A percentile compares a stretch with the other conserved stretches of the same genome.
Evolutionary conservation across 2,888 invertebrate species (phyloP).

Genomic region (Heteromurus nitidus): DNA sequence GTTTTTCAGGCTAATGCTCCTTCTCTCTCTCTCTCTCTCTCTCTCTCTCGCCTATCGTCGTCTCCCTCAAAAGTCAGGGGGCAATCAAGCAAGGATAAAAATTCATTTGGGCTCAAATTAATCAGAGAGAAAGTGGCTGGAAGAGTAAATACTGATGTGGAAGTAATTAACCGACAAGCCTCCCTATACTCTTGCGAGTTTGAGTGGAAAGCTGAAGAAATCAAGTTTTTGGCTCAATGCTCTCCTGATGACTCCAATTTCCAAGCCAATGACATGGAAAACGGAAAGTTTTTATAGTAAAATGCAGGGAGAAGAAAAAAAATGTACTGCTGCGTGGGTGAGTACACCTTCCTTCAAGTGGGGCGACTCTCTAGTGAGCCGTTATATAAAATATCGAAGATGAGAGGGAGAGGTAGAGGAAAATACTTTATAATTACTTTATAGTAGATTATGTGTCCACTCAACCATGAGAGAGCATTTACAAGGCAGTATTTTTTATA

Average conservation of each 20-base stretch:
- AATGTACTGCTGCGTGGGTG: too few species aligned
- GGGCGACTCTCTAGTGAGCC: too few species aligned
- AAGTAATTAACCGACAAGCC: constrained; percentile 56
- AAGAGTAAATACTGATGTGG: constrained; percentile 61
- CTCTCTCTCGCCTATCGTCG: neutral
- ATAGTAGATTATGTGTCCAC: neutral
- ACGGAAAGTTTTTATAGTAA: constrained; percentile 13
- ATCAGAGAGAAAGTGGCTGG: constrained; percentile 51
- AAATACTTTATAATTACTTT: neutral
- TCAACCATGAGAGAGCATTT: too few species aligned
- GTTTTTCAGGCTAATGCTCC: too few species aligned
- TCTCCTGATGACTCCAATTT: constrained; percentile 52
- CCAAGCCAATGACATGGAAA: constrained; percentile 51
- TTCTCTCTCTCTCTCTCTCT: constrained; percentile 1
- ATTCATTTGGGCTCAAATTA: constrained; percentile 51
- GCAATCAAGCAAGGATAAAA: constrained; percentile 47
- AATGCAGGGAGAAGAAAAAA: neutral
- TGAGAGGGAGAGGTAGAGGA: too few species aligned
- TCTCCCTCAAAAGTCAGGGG: constrained; percentile 3
- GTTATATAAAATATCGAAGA: too few species aligned
- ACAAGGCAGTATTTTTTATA: neutral
- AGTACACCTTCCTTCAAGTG: too few species aligned
- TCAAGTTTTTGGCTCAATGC: constrained; percentile 37
- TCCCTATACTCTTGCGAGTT: constrained; percentile 6
- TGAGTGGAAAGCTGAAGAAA: constrained; percentile 15